These are phyloP conservation scores for Pseudococcus longispinus DNA, from an alignment of 2,888 invertebrate species.

Conservation along the genomic window DNA sequence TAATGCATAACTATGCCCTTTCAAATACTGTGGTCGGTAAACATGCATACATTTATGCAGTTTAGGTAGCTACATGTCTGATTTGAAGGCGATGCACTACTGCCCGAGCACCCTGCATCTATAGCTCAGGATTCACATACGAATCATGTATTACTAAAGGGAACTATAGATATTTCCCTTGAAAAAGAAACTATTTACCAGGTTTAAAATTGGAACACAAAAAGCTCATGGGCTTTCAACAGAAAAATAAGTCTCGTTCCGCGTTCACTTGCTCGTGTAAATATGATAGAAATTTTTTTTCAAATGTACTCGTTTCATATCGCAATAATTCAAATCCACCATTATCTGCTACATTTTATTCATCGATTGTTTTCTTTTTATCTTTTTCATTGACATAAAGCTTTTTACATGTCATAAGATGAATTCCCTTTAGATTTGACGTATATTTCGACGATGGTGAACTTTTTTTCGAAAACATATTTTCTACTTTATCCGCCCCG, in stretches of 20 bases:
- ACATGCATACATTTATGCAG: no score
- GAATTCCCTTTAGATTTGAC: constrained; percentile 19
- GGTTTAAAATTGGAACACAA: not conserved
- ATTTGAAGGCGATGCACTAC: no score
- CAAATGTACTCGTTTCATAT: constrained; percentile 13
- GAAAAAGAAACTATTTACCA: not conserved
- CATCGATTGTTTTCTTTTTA: constrained; percentile 24
- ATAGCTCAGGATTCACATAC: no score
- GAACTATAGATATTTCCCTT: not conserved
- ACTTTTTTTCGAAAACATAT: constrained; percentile 10
- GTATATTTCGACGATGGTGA: not conserved
- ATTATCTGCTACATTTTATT: not conserved
- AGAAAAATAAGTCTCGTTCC: not conserved
- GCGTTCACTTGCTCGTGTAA: not conserved
- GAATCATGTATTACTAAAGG: not conserved
- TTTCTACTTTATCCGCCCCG: constrained; percentile 6
- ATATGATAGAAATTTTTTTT: not conserved
- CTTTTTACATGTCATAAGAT: constrained; percentile 32
- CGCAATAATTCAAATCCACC: constrained; percentile 27
- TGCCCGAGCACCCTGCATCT: no score
- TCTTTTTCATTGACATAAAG: constrained; percentile 25
- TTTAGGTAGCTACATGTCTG: no score
- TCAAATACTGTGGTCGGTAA: no score
- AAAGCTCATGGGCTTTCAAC: not conserved
- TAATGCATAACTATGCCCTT: no score